phyloP scores from a whole-genome alignment of 1,140 invertebrate species.

The Bombus affinis region DNA sequence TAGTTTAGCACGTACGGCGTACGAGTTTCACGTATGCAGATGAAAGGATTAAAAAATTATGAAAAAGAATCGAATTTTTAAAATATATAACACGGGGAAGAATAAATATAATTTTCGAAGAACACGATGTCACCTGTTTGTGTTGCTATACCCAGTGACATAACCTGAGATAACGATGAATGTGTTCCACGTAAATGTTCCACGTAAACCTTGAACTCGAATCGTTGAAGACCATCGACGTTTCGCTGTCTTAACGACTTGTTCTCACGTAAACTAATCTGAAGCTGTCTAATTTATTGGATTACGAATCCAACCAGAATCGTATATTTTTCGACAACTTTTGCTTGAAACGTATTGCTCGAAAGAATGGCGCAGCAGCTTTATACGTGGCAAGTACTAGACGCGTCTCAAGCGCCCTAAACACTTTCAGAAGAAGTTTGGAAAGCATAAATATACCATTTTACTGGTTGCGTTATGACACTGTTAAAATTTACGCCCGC shows the following conservation, averaged over 20 bases:
- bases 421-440: not conserved
- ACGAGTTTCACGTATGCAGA: too few relatives aligned
- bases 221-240: conserved; percentile 9
- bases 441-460: not conserved
- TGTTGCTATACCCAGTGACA: not conserved
- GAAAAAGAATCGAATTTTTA: too few relatives aligned
- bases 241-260: conserved; percentile 37
- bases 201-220: conserved; percentile 28
- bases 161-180: conserved; percentile 30
- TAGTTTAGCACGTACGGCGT: too few relatives aligned
- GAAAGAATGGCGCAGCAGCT: too few relatives aligned
- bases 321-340: too few relatives aligned
- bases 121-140: conserved; percentile 3
- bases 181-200: conserved; percentile 6
- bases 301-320: not conserved
- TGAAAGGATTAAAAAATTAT: too few relatives aligned
- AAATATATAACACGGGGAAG: not conserved
- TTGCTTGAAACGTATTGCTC: too few relatives aligned
- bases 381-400: not conserved
- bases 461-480: conserved; percentile 3
- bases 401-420: not conserved
- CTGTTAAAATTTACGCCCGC: not conserved
- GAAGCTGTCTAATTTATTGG: not conserved
- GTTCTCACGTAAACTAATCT: conserved; percentile 27
- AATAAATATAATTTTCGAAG: conserved; percentile 42